These are phyloP conservation scores for Epizoanthus stellaris DNA, from an alignment of 92 coral and sea anemone genomes.

Conservation along the genomic window DNA sequence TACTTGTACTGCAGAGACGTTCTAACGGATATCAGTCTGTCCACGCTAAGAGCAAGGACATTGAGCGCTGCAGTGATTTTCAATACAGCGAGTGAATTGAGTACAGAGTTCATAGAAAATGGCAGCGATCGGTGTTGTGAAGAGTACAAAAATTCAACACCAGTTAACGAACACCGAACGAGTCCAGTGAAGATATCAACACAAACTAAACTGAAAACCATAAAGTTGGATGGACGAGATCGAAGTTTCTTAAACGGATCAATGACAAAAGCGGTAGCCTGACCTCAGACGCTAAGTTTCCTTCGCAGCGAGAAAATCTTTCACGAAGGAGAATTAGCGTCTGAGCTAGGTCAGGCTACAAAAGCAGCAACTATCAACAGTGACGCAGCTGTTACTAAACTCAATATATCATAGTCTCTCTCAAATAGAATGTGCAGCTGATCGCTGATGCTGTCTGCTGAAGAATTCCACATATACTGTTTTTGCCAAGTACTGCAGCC, in stretches of 20 bases:
- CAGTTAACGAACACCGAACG: neutral
- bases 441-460: neutral
- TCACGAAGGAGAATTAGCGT: no score
- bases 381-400: neutral
- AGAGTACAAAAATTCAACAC: neutral
- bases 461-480: conserved; percentile 2
- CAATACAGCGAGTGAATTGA: neutral
- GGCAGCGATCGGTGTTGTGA: conserved; percentile 2
- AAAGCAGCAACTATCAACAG: neutral
- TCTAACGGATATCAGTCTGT: conserved; percentile 13
- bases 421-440: neutral
- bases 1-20: conserved; percentile 29
- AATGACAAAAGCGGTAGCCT: neutral
- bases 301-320: no score
- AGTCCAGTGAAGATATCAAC: neutral
- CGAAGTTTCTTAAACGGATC: conserved; percentile 23
- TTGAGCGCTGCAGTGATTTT: conserved; percentile 1
- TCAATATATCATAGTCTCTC: neutral
- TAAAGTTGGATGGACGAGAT: neutral
- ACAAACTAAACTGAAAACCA: conserved; percentile 29
- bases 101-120: neutral
- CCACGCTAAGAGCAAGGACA: conserved; percentile 18
- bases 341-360: no score
- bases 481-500: neutral
- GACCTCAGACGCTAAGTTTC: no score